phyloP scores from a whole-genome alignment of 2,888 invertebrate genomes.

The Ectropis crepuscularia region DNA sequence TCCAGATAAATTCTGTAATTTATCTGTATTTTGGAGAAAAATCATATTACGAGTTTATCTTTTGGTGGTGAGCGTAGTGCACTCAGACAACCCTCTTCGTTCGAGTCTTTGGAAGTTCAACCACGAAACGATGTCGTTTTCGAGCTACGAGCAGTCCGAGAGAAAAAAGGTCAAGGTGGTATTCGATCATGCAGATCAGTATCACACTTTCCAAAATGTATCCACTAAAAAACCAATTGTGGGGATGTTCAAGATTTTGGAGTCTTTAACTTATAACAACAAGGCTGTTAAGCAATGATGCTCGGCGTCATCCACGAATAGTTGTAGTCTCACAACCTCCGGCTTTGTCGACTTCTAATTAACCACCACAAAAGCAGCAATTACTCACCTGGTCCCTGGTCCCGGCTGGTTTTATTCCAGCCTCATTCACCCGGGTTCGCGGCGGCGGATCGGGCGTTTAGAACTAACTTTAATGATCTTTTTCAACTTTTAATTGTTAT shows the following conservation, averaged over 20 bases:
- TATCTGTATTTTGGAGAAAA: too few relatives aligned
- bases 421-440: slow-evolving; percentile 34
- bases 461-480: slow-evolving; percentile 21
- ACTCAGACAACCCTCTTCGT: too few relatives aligned
- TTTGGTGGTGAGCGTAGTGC: too few relatives aligned
- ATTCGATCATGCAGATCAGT: too few relatives aligned
- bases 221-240: too few relatives aligned
- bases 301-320: slow-evolving; percentile 7
- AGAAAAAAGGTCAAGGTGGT: too few relatives aligned
- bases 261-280: neutral
- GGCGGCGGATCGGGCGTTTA: slow-evolving; percentile 27
- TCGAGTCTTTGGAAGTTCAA: too few relatives aligned
- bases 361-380: slow-evolving; percentile 43
- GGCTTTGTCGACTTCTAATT: slow-evolving; percentile 30
- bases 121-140: too few relatives aligned
- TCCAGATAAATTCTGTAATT: too few relatives aligned
- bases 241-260: neutral
- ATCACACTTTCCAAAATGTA: too few relatives aligned
- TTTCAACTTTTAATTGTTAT: slow-evolving; percentile 28
- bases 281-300: neutral
- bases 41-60: too few relatives aligned
- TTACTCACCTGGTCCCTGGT: slow-evolving; percentile 39
- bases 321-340: neutral
- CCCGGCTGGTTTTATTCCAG: slow-evolving; percentile 40
- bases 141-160: too few relatives aligned